Conservation (phyloP, 2,797 vertebrate genomes). For the Apogon hyalosoma region DNA sequence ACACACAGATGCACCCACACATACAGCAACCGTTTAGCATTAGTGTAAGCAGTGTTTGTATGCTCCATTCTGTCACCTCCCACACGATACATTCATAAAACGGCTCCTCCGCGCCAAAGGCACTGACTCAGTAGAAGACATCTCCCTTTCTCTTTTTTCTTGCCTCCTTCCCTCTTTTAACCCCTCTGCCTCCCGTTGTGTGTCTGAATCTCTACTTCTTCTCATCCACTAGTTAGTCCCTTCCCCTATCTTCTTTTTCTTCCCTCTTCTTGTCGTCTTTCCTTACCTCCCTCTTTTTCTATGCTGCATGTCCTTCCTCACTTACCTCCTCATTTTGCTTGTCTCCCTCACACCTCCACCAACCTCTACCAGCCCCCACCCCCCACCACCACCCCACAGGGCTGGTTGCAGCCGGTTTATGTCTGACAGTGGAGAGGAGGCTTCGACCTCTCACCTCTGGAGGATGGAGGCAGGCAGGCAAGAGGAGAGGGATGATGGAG, state of each 20-base stretch:
- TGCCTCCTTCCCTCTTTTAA: conserved; percentile 47
- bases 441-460: conserved; percentile 83
- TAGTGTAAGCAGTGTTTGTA: conserved; percentile 78
- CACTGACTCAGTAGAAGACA: conserved; percentile 66
- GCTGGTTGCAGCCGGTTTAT: conserved; percentile 83
- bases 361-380: neutral
- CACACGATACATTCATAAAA: conserved; percentile 83
- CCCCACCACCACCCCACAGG: conserved; percentile 29
- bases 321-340: conserved; percentile 56
- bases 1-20: conserved; percentile 52
- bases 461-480: conserved; percentile 63
- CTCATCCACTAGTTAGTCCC: conserved; percentile 9
- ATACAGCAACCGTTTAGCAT: conserved; percentile 67
- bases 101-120: conserved; percentile 66
- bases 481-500: conserved; percentile 71
- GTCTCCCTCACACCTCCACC: conserved; percentile 14
- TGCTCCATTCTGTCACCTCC: conserved; percentile 79
- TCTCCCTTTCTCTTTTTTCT: conserved; percentile 56
- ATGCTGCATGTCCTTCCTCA: conserved; percentile 43
- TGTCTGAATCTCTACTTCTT: conserved; percentile 23
- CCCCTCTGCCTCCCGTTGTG: conserved; percentile 23
- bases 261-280: conserved; percentile 5
- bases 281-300: conserved; percentile 24
- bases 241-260: conserved; percentile 12
- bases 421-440: conserved; percentile 79